Conservation (phyloP, 2,113 vertebrate genomes). For the Serilophus lunatus region DNA sequence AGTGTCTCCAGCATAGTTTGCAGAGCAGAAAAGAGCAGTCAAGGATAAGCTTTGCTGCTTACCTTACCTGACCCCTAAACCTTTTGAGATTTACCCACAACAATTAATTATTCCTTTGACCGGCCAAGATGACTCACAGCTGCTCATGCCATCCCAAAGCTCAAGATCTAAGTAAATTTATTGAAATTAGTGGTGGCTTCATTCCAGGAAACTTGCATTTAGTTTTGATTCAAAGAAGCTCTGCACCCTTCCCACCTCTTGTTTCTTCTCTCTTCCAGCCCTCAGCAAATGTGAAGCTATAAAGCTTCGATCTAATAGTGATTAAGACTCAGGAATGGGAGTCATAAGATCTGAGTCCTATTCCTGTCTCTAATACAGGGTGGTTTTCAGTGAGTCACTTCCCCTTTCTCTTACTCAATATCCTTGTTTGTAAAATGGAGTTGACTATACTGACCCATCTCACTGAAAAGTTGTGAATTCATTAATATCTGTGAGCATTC, state of each 20-base stretch:
- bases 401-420: conserved; percentile 43
- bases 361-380: conserved; percentile 16
- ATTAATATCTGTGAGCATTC: background rate
- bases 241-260: conserved; percentile 36
- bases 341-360: conserved; percentile 32
- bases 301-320: background rate
- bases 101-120: conserved; percentile 69
- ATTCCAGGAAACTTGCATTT: conserved; percentile 55
- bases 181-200: conserved; percentile 63
- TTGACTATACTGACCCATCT: background rate
- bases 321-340: conserved; percentile 20
- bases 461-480: background rate
- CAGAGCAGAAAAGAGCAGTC: conserved; percentile 62
- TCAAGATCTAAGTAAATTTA: conserved; percentile 66
- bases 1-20: conserved; percentile 33
- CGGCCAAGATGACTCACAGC: conserved; percentile 68
- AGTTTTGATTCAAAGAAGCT: conserved; percentile 45
- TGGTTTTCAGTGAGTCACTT: conserved; percentile 39
- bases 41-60: conserved; percentile 56
- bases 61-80: conserved; percentile 66
- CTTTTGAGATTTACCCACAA: conserved; percentile 66
- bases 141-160: conserved; percentile 64
- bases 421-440: conserved; percentile 6
- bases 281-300: background rate
- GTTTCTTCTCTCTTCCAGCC: background rate